Evolutionary conservation across 2,888 invertebrate genomes (phyloP), one percentile per base, ranked within the genome.

Genomic region (Tortricodes alternella): DNA sequence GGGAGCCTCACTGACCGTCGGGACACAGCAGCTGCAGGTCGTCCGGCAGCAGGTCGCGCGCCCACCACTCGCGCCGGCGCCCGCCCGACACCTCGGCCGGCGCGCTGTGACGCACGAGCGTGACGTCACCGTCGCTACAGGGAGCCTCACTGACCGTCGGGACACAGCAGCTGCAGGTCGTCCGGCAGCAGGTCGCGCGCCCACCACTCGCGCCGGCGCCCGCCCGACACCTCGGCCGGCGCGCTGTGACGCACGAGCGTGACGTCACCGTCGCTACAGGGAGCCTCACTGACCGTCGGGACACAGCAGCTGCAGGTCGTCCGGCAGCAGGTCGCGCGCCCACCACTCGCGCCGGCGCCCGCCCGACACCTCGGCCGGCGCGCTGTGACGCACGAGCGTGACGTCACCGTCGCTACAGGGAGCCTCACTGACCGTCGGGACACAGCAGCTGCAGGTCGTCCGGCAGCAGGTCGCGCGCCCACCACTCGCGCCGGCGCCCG

Each of bases 81-180:
- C 98, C 98, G 58, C 97, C 97, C 0, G 97, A 96, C 74, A 96
- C 98, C 64, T 98, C 98, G n/a, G n/a, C n/a, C n/a, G n/a, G n/a
- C n/a, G n/a, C n/a, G n/a, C n/a, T n/a, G n/a, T n/a, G n/a, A n/a
- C n/a, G n/a, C n/a, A n/a, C n/a, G n/a, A n/a, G n/a, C n/a, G n/a
- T n/a, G n/a, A n/a, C n/a, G n/a, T n/a, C n/a, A n/a, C n/a, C n/a
- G n/a, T n/a, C n/a, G n/a, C n/a, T n/a, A n/a, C n/a, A n/a, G n/a
- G n/a, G n/a, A n/a, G n/a, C n/a, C n/a, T n/a, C n/a, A n/a, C n/a
- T n/a, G n/a, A 92, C 96, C 98, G 81, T 98, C 98, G 2, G 97
- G 95, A 79, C 98, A 99, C 11, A 99, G 90, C 29, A 99, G 89
- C 83, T 99, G 97, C 81, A 97, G 96, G 83, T 99, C 99, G 74